Conservation (phyloP, 2,797 vertebrate genomes). For the Hydrophis major region DNA sequence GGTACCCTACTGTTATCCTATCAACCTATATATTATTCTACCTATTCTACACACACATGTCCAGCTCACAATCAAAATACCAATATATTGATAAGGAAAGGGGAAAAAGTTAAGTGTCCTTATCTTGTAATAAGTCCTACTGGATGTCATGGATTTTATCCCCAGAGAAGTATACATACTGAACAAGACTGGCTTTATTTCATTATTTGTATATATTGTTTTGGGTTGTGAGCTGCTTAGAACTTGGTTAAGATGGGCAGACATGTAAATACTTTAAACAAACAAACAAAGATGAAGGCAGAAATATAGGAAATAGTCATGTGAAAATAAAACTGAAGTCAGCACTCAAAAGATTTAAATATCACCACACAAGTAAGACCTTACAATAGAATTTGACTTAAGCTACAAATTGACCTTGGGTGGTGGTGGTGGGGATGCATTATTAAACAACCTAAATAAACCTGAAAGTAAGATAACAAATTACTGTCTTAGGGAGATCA, state of each 20-base stretch:
- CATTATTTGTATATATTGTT: neutral
- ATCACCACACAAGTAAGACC: too few relatives aligned
- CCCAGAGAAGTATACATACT: neutral
- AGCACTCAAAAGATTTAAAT: too few relatives aligned
- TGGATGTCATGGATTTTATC: neutral
- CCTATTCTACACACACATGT: neutral
- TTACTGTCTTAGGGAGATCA: neutral
- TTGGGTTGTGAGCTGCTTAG: neutral
- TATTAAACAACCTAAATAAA: neutral
- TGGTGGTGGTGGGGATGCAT: too few relatives aligned
- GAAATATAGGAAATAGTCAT: too few relatives aligned
- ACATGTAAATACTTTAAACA: too few relatives aligned
- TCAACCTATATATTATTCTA: neutral
- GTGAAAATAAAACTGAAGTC: too few relatives aligned
- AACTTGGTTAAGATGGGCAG: neutral
- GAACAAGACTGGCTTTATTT: neutral
- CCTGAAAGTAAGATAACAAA: neutral
- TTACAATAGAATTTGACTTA: too few relatives aligned
- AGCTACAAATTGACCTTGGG: neutral
- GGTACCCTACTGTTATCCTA: neutral
- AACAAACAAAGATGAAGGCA: too few relatives aligned
- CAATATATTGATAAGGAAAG: neutral
- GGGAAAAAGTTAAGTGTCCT: neutral
- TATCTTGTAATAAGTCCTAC: neutral
- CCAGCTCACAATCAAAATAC: neutral